Conservation (phyloP, 2,797 vertebrate species). For the Rhodeus uyekii region DNA sequence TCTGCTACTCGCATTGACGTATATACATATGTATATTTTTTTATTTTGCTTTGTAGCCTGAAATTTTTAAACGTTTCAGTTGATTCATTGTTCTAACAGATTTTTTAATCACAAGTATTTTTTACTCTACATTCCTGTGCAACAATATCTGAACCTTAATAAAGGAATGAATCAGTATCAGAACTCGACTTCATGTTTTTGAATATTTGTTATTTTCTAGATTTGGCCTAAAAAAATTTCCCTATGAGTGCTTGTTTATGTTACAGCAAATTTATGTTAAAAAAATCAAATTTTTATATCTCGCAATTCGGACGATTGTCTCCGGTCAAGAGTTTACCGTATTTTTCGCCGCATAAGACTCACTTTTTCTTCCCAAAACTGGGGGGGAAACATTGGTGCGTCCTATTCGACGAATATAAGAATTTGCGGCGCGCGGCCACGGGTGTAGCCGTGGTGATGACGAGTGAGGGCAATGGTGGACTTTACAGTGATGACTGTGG, state of each 20-base stretch:
- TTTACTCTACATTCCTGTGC: constrained; percentile 87
- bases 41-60: constrained; percentile 54
- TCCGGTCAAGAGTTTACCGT: too few species aligned
- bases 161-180: constrained; percentile 82
- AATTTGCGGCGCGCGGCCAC: too few species aligned
- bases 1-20: background rate
- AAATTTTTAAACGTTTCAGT: constrained; percentile 55
- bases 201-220: background rate
- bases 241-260: background rate
- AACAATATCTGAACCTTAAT: constrained; percentile 79
- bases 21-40: constrained; percentile 48
- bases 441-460: too few species aligned
- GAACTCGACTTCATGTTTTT: background rate
- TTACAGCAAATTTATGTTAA: too few species aligned
- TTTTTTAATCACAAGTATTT: constrained; percentile 75
- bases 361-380: too few species aligned
- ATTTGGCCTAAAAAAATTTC: background rate
- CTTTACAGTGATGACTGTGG: too few species aligned
- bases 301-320: too few species aligned
- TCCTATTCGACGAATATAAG: too few species aligned
- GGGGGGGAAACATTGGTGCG: too few species aligned
- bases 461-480: too few species aligned
- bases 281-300: too few species aligned
- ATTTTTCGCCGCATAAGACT: too few species aligned
- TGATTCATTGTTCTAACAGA: constrained; percentile 61